These are phyloP conservation scores for Hartigia nigra DNA, from an alignment of 2,888 invertebrate species.

Conservation along the genomic window DNA sequence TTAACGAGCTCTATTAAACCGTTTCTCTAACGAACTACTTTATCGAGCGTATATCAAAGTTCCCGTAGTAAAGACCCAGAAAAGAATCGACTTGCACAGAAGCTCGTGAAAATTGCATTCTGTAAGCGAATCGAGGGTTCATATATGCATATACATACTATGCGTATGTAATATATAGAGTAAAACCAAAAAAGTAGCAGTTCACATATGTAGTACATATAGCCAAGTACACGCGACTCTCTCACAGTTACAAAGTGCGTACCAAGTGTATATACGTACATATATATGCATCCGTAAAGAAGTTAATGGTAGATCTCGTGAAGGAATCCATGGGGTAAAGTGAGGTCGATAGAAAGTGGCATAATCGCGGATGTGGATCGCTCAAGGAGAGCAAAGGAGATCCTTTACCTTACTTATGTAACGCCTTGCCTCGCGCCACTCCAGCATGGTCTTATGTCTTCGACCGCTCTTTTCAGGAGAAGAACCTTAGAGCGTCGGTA, in stretches of 20 bases:
- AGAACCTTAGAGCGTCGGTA: slow-evolving; percentile 7
- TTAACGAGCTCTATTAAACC: background rate
- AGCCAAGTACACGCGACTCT: background rate
- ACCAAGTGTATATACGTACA: background rate
- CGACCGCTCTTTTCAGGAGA: slow-evolving; percentile 47
- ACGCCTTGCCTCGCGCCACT: slow-evolving; percentile 45
- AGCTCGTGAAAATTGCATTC: background rate
- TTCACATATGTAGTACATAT: background rate
- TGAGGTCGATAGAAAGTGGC: slow-evolving; percentile 61
- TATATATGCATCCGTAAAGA: background rate
- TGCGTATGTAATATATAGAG: background rate
- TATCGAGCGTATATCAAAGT: background rate
- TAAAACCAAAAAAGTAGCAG: background rate
- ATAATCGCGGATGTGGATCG: slow-evolving; percentile 61
- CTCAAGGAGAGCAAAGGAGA: slow-evolving; percentile 54
- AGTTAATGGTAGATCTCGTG: background rate
- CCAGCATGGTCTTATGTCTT: slow-evolving; percentile 49
- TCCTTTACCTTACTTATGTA: slow-evolving; percentile 60
- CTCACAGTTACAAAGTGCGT: background rate
- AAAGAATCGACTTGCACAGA: background rate
- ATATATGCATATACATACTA: background rate
- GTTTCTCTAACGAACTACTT: background rate
- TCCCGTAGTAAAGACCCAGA: background rate
- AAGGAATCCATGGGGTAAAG: slow-evolving; percentile 30
- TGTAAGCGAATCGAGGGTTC: background rate